Base-by-base conservation (phyloP, 2,113 vertebrate species). In the Eleginops maclovinus region DNA sequence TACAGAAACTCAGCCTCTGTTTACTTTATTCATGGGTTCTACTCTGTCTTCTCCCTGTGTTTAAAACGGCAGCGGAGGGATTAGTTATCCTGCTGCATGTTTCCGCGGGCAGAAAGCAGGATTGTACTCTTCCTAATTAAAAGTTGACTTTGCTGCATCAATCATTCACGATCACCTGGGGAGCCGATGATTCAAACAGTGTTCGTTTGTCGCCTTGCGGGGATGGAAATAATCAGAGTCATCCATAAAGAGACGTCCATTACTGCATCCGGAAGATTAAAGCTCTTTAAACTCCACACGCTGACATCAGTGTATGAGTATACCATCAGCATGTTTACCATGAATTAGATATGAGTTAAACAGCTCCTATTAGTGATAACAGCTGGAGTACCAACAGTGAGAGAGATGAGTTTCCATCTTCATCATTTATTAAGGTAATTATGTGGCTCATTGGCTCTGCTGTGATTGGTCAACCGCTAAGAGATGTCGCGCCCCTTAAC, bases 101-200 rank as follows among this genome's bases (percentile, higher is more conserved):
- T 9, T 44, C 73, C 16, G 43, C 19, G 28, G 10, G 22, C 41
- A 36, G 22, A 50, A 44, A 59, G 28, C 24, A 44, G 7, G 28
- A 58, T 2, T n/a, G 14, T 16, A 17, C 49, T n/a, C 22, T 3
- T 19, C 16, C 19, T 63, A 78, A 62, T 69, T 69, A 68, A 70
- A 83, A 56, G 69, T 63, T 36, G 31, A 63, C 67, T 68, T 64
- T 26, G 46, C 44, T 13, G 9, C 22, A 69, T 43, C 46, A n/a
- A 28, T 44, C 55, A 41, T 49, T 15, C 9, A 24, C 1, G 22
- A 49, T 68, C 63, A 67, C 50, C 55, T 17, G 75, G 21, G 43
- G 77, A 46, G 50, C 49, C 43, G 49, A 53, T 22, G 44, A 24
- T 26, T 62, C 61, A 55, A 31, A 22, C 47, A 4, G 6, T 3